phyloP scores from a whole-genome alignment of 2,113 vertebrate species.

The Tringa solitaria region DNA sequence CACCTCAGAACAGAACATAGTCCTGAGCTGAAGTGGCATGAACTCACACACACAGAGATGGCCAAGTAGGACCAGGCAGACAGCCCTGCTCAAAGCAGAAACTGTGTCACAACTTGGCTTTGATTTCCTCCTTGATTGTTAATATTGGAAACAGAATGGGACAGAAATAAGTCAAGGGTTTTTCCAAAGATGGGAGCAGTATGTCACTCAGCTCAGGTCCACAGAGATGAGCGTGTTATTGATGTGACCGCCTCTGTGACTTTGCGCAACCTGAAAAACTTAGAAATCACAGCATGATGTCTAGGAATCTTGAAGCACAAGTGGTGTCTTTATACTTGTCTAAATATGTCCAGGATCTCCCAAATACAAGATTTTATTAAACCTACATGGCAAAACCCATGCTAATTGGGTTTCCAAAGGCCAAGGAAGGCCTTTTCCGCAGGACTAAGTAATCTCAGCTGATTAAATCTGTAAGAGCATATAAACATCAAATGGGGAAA shows the following conservation, averaged over 20 bases:
- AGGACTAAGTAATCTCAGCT: not conserved
- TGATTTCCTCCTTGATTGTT: not conserved
- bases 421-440: not conserved
- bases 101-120: not conserved
- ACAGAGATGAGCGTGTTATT: fast-evolving
- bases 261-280: not conserved
- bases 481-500: not conserved
- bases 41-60: not conserved
- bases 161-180: not conserved
- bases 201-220: not conserved
- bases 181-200: not conserved
- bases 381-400: not conserved
- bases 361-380: not conserved
- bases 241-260: not conserved
- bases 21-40: not conserved
- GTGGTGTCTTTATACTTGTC: not conserved
- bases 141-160: not conserved
- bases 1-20: not conserved
- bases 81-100: not conserved
- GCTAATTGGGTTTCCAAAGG: not conserved
- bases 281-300: not conserved
- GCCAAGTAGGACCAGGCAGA: not conserved
- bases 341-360: not conserved
- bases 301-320: not conserved
- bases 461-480: not conserved